phyloP scores from a whole-genome alignment of 2,797 vertebrate genomes.

The Diplodus puntazzo region DNA sequence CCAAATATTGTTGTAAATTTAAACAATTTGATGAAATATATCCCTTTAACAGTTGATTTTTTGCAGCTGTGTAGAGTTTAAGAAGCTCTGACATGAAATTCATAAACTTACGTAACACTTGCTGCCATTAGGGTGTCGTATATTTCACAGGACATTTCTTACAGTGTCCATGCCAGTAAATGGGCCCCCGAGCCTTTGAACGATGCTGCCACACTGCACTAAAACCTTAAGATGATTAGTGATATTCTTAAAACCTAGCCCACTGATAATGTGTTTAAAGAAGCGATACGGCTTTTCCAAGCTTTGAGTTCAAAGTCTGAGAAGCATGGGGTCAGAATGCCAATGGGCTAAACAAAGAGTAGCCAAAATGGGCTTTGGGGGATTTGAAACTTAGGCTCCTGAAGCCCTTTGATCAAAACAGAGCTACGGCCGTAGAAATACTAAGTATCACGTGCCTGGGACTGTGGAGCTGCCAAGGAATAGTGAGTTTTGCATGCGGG shows the following conservation, averaged over 20 bases:
- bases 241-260: constrained; percentile 88
- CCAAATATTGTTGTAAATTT: neutral
- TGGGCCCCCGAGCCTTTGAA: constrained; percentile 73
- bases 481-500: constrained; percentile 54
- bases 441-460: constrained; percentile 80
- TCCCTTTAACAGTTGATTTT: neutral
- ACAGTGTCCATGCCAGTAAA: constrained; percentile 73
- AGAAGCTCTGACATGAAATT: constrained; percentile 17
- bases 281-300: constrained; percentile 88
- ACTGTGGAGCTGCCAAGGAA: constrained; percentile 60
- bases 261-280: constrained; percentile 91
- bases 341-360: constrained; percentile 90
- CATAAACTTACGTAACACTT: constrained; percentile 29
- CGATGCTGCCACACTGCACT: constrained; percentile 83
- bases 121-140: constrained; percentile 34
- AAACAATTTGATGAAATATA: neutral
- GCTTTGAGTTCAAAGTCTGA: constrained; percentile 89
- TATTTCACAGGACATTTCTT: constrained; percentile 58
- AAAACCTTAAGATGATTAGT: constrained; percentile 89
- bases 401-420: constrained; percentile 87
- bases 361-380: constrained; percentile 87
- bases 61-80: neutral
- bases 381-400: constrained; percentile 86
- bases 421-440: constrained; percentile 80
- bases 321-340: constrained; percentile 89